Conservation (phyloP, 2,797 vertebrate genomes). For the Trematomus bernacchii region DNA sequence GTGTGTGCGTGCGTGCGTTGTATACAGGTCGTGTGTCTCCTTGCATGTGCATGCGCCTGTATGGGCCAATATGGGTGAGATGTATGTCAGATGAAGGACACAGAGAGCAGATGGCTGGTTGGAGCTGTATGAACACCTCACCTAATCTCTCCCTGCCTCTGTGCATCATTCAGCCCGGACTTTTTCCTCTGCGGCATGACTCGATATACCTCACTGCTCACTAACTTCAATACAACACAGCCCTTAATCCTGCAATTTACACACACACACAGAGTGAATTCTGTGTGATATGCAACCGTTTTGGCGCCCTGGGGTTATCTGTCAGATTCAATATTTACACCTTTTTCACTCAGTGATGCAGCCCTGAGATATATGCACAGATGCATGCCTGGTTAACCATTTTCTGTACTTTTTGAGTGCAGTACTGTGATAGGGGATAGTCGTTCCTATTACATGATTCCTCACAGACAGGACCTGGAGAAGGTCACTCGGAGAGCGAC, state of each 20-base stretch:
- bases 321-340: slow-evolving; percentile 15
- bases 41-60: slow-evolving; percentile 49
- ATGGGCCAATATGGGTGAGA: slow-evolving; percentile 72
- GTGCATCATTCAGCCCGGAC: slow-evolving; percentile 50
- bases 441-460: slow-evolving; percentile 27
- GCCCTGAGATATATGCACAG: not conserved
- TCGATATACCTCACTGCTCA: slow-evolving; percentile 19
- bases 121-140: slow-evolving; percentile 67
- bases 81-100: slow-evolving; percentile 86
- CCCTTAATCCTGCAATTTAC: not conserved
- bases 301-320: not conserved
- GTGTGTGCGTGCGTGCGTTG: slow-evolving; percentile 26
- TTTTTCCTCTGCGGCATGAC: slow-evolving; percentile 35
- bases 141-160: slow-evolving; percentile 58
- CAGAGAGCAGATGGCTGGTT: slow-evolving; percentile 81
- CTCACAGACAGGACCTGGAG: slow-evolving; percentile 48
- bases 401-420: slow-evolving; percentile 24
- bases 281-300: not conserved
- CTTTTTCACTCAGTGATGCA: not conserved
- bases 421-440: slow-evolving; percentile 34
- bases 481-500: slow-evolving; percentile 71
- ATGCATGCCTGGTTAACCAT: slow-evolving; percentile 30
- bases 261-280: slow-evolving; percentile 2
- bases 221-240: slow-evolving; percentile 17
- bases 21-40: slow-evolving; percentile 32